Percentiles rank a stretch among this genome's conserved stretches.
These are phyloP conservation scores for Drosophila obscura DNA, from an alignment of 1,140 invertebrate species.

Conservation along the genomic window DNA sequence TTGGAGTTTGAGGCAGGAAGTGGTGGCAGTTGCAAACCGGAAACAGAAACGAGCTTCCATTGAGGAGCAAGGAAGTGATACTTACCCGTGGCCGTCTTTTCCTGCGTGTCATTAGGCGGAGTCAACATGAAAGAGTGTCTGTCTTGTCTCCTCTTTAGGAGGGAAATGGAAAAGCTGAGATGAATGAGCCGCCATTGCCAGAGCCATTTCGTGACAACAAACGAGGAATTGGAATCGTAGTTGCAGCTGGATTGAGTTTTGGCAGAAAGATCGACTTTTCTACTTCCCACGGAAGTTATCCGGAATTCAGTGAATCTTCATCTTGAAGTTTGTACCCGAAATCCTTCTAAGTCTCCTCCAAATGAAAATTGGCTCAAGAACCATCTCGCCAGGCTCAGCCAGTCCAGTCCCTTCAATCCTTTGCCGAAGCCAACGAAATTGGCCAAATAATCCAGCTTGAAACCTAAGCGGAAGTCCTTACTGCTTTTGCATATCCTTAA, in stretches of 20 bases:
- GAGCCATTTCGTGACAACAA: conserved; percentile 15
- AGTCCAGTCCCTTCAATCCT: background rate
- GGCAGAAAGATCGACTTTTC: too few species aligned
- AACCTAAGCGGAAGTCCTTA: conserved; percentile 69
- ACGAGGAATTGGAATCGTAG: too few species aligned
- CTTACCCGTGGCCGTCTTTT: background rate
- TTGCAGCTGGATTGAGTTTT: too few species aligned
- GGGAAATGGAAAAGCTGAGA: conserved; percentile 32
- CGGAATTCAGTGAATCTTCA: too few species aligned
- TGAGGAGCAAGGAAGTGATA: background rate
- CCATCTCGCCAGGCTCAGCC: background rate
- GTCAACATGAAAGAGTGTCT: conserved; percentile 25
- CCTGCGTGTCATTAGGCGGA: conserved; percentile 15
- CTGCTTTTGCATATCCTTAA: conserved; percentile 78
- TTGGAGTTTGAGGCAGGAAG: conserved; percentile 1
- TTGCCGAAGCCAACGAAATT: background rate
- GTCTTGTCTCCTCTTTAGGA: background rate
- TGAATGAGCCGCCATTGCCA: conserved; percentile 28
- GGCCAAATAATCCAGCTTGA: conserved; percentile 14
- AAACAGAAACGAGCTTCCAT: conserved; percentile 24
- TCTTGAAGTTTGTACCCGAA: too few species aligned
- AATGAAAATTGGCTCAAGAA: too few species aligned
- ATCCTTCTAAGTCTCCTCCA: too few species aligned
- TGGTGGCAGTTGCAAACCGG: conserved; percentile 13
- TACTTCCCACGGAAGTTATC: too few species aligned